phyloP scores from a whole-genome alignment of 1,140 invertebrate species.

The Macrocentrus cingulum region DNA sequence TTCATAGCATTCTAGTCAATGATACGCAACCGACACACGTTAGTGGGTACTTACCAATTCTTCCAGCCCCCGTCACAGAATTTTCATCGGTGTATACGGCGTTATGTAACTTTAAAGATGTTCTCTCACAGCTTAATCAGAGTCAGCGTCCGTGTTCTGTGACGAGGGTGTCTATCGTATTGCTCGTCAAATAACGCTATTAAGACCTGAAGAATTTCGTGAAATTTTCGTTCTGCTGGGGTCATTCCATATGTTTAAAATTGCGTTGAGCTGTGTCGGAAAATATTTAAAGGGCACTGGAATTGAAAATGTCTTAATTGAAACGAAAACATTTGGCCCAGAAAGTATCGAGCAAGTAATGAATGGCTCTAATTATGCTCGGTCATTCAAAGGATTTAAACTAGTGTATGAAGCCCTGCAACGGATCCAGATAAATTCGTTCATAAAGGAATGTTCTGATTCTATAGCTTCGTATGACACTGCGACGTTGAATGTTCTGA shows the following conservation, averaged over 20 bases:
- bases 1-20: too few species aligned
- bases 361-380: conserved; percentile 5
- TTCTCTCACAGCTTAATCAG: neutral
- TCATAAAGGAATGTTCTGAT: too few species aligned
- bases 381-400: conserved; percentile 12
- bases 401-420: neutral
- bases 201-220: neutral
- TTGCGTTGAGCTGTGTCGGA: neutral
- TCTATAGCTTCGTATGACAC: too few species aligned
- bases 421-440: neutral
- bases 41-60: too few species aligned
- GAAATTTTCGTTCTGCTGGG: neutral
- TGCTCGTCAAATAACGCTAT: neutral
- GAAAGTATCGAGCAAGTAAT: conserved; percentile 17
- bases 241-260: conserved; percentile 14
- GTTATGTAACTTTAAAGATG: too few species aligned
- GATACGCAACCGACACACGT: too few species aligned
- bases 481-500: too few species aligned
- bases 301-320: conserved; percentile 7
- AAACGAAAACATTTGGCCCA: conserved; percentile 4
- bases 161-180: neutral
- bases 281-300: conserved; percentile 16
- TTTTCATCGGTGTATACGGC: too few species aligned
- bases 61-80: too few species aligned
- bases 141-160: neutral